phyloP scores from a whole-genome alignment of 2,797 vertebrate species.

The Gymnothorax javanicus region DNA sequence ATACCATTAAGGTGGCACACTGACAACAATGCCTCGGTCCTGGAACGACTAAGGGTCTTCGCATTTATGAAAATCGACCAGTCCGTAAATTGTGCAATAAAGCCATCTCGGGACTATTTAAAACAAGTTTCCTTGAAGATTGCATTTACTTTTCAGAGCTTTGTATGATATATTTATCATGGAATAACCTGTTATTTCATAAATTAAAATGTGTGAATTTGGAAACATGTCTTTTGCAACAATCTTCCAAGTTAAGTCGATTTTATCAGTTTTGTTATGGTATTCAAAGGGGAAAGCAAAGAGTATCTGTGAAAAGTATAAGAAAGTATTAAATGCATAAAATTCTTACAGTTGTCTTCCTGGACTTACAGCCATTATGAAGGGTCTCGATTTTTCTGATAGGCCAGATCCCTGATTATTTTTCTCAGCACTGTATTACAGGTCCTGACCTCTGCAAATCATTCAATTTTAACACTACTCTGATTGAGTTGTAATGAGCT shows the following conservation, averaged over 20 bases:
- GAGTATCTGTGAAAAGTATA: neutral
- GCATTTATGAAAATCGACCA: conserved; percentile 16
- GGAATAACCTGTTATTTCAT: neutral
- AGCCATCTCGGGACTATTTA: conserved; percentile 7
- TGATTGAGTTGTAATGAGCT: neutral
- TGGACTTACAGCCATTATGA: neutral
- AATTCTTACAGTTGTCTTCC: neutral
- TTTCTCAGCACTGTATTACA: neutral
- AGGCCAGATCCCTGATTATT: neutral
- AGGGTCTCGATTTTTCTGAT: neutral
- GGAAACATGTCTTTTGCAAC: neutral
- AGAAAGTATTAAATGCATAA: neutral
- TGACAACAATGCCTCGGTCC: conserved; percentile 27
- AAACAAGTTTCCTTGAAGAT: conserved; percentile 15
- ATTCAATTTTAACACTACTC: neutral
- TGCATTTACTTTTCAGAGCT: neutral
- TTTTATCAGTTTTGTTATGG: neutral
- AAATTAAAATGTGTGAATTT: conserved; percentile 12
- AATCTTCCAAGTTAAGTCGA: neutral
- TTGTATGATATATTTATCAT: neutral
- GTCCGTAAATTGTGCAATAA: conserved; percentile 4
- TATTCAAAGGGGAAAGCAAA: neutral
- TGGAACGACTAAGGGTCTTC: conserved; percentile 7
- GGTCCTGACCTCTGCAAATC: neutral
- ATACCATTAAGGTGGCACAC: neutral